phyloP scores from a whole-genome alignment of 2,113 vertebrate species.

The Brevimyrus niger region DNA sequence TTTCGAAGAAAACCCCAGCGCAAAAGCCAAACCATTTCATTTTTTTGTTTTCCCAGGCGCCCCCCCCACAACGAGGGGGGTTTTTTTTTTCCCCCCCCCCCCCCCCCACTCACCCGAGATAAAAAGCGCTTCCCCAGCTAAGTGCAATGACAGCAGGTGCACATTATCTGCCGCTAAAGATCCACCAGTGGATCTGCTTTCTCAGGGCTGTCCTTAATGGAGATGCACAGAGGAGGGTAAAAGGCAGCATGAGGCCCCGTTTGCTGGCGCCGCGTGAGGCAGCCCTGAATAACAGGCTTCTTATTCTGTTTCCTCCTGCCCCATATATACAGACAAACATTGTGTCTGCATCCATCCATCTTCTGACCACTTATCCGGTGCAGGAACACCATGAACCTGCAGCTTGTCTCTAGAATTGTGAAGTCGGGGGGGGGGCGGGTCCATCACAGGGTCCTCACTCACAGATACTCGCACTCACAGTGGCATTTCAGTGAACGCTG shows the following conservation, averaged over 20 bases:
- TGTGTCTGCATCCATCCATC: not conserved
- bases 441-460: not conserved
- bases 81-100: too few species aligned
- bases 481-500: not conserved
- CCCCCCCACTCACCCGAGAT: too few species aligned
- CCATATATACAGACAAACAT: not conserved
- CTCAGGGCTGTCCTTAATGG: not conserved
- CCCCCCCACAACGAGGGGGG: not conserved
- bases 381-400: not conserved
- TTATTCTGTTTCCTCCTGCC: not conserved
- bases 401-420: not conserved
- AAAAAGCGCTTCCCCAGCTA: not conserved
- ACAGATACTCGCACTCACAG: not conserved
- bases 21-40: too few species aligned
- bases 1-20: too few species aligned
- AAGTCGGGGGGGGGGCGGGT: not conserved
- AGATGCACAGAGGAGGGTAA: not conserved
- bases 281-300: not conserved
- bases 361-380: not conserved
- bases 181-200: not conserved
- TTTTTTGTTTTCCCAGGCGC: not conserved
- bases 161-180: not conserved
- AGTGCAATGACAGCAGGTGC: not conserved
- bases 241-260: not conserved
- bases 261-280: not conserved